These are phyloP conservation scores for Lepidothrix coronata DNA, from an alignment of 2,113 vertebrate species.

Conservation along the genomic window DNA sequence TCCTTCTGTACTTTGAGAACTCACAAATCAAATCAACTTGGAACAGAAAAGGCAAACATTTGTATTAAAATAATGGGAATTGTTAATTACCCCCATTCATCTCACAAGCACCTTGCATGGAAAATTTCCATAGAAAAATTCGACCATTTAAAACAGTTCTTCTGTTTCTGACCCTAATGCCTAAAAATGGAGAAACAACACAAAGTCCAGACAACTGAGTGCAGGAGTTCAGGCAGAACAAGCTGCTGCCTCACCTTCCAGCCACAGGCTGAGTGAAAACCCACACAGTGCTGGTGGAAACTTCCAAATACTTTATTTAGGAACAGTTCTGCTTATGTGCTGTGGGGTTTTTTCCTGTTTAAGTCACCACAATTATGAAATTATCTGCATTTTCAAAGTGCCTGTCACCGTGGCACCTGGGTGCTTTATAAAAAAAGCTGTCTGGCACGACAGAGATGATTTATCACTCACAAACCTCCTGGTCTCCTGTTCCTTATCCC, in stretches of 20 bases:
- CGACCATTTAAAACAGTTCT: not conserved
- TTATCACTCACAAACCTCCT: not conserved
- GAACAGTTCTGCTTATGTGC: constrained; percentile 24
- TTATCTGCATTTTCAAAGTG: not conserved
- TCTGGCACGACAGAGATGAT: not conserved
- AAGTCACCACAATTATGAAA: not conserved
- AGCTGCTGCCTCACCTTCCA: not conserved
- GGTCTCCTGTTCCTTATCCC: not conserved
- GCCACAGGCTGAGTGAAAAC: not conserved
- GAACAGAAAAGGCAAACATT: not conserved
- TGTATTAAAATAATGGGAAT: not conserved
- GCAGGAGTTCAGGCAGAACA: not conserved
- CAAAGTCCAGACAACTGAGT: not conserved
- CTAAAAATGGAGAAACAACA: not conserved
- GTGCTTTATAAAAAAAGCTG: not conserved
- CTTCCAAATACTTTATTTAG: constrained; percentile 30
- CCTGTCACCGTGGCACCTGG: not conserved
- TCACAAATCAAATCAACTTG: not conserved
- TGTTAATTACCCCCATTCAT: not conserved
- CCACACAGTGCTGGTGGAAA: not conserved
- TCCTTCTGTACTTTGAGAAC: not conserved
- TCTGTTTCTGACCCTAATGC: not conserved
- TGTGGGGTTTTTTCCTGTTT: not conserved
- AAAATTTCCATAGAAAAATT: not conserved
- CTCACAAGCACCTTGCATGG: not conserved